Conservation (phyloP, 2,888 invertebrate species). For the Cheiracanthium punctorium region DNA sequence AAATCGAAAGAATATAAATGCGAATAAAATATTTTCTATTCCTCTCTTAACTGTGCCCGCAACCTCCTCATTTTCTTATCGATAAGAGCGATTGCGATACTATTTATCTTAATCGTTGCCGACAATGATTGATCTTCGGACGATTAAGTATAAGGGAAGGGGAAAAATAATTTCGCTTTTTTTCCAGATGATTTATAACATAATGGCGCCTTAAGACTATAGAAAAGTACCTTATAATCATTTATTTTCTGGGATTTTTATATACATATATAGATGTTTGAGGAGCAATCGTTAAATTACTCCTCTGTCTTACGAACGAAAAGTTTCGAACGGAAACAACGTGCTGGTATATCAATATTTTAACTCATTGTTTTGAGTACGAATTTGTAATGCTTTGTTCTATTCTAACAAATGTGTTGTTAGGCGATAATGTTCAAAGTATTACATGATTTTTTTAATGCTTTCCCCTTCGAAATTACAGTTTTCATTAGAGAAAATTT, state of each 20-base stretch:
- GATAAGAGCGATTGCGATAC: conserved; percentile 47
- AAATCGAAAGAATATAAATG: conserved; percentile 9
- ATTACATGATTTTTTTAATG: background rate
- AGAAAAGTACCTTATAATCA: conserved; percentile 45
- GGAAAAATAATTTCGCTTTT: conserved; percentile 31
- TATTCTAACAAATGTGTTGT: background rate
- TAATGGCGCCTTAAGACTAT: conserved; percentile 53
- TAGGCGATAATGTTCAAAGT: background rate
- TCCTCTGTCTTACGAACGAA: background rate
- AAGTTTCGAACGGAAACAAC: background rate
- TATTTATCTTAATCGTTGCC: conserved; percentile 67
- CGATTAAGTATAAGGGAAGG: conserved; percentile 55
- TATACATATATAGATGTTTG: background rate
- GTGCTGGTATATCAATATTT: background rate
- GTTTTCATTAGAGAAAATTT: conserved; percentile 32
- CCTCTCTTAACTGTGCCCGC: background rate
- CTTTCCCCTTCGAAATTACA: conserved; percentile 29
- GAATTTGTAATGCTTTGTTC: background rate
- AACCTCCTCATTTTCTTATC: conserved; percentile 46
- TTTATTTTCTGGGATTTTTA: conserved; percentile 37
- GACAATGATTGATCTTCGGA: conserved; percentile 63
- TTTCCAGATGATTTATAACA: conserved; percentile 62
- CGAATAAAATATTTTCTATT: conserved; percentile 38
- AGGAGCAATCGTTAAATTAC: conserved; percentile 8
- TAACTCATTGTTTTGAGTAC: background rate